These are phyloP conservation scores for Amiota minor DNA, from an alignment of 2,888 invertebrate species.

Conservation along the genomic window DNA sequence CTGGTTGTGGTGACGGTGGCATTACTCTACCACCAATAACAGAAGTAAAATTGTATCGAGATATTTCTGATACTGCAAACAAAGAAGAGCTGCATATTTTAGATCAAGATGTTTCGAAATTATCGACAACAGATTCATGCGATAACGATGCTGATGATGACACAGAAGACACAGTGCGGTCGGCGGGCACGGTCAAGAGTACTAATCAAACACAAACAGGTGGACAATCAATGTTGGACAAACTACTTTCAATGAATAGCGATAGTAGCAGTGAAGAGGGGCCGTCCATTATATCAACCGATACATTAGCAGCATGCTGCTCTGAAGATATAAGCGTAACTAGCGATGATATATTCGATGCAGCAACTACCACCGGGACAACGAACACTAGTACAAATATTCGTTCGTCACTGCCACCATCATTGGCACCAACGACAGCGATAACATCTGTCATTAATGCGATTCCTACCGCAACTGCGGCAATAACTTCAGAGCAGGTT, in stretches of 20 bases:
- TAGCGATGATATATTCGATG: conserved; percentile 69
- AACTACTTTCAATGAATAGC: conserved; percentile 71
- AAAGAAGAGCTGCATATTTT: neutral
- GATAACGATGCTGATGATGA: conserved; percentile 70
- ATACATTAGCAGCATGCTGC: conserved; percentile 66
- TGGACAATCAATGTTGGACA: conserved; percentile 71
- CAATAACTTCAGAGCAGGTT: conserved; percentile 21
- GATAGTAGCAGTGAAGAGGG: conserved; percentile 69
- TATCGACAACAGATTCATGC: conserved; percentile 9
- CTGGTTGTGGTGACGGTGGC: neutral
- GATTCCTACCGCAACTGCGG: conserved; percentile 29
- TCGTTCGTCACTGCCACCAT: conserved; percentile 34
- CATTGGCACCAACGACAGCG: conserved; percentile 35
- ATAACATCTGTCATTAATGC: conserved; percentile 21
- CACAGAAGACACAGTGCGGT: conserved; percentile 69
- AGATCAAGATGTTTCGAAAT: neutral
- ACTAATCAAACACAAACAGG: conserved; percentile 45
- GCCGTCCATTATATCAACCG: conserved; percentile 69
- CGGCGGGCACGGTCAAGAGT: conserved; percentile 44
- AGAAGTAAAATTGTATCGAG: neutral
- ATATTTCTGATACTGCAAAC: conserved; percentile 19
- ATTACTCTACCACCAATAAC: neutral
- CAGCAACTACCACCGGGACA: conserved; percentile 36
- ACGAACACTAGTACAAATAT: conserved; percentile 24
- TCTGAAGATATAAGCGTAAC: conserved; percentile 70